Evolutionary conservation across 2,888 invertebrate species (phyloP), one percentile per base, ranked within the genome.

Genomic region (Temnothorax rugatulus): DNA sequence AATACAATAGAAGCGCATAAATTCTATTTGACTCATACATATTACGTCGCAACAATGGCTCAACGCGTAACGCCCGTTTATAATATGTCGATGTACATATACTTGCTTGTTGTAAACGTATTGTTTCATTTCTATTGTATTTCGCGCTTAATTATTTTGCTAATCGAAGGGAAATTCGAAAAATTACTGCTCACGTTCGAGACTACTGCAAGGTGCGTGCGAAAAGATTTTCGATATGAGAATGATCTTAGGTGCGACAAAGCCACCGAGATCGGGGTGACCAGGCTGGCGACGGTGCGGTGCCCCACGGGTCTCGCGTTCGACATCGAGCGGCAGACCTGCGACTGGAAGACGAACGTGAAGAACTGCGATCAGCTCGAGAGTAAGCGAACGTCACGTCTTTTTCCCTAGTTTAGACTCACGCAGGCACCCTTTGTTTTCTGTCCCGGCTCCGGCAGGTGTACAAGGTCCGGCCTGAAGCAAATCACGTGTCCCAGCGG

Each of bases 401-500:
- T 57, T 66, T 76, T 66, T 64, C 41, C 59, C 85, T 73, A 25
- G 47, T 61, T 61, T 74, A 83, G 84, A 94, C 94, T 94, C 94
- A 95, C 95, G 89, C 95, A 95, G 95, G 95, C 90, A 86, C 92
- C 91, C 91, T 94, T 96, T 96, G 95, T 96, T 66, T 86, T 85
- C 85, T 86, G 84, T 85, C 77, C 79, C 89, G 81, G 95, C 95
- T 96, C 95, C 96, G 96, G 95, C 96, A 97, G 97, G 97, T 98
- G 98, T 97, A 98, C 98, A 96, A 98, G 97, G 96, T 97, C 98
- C 96, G 98, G 98, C 96, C 97, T 98, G 96, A 98, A 98, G 97
- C 97, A 98, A 97, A 98, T 99, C 96, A 98, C 98, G 96, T 99
- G 99, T 96, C 98, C 99, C 95, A 98, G 98, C 95, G 98, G 98